Evolutionary conservation across 2,888 invertebrate genomes (phyloP), one percentile per base, ranked within the genome.

Genomic region (Drosophila kokeensis): DNA sequence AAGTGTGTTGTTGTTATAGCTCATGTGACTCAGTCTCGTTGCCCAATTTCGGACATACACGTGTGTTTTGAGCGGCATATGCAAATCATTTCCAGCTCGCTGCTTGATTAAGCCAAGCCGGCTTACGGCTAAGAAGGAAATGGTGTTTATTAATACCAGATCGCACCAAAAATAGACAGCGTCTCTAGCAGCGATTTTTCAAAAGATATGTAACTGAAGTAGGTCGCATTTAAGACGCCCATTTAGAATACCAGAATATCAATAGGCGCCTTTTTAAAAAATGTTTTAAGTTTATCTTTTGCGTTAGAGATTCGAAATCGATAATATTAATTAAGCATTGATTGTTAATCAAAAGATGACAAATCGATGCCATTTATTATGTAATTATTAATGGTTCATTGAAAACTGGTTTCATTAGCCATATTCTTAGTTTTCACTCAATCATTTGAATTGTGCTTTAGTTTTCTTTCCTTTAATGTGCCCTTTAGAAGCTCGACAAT

Each of bases 81-180:
- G 78, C 76, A 76, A 81, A 77, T 73, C 38, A 62, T 63, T 61
- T 57, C 27, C 8, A 24, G 36, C 36, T 53, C 21, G 30, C 57
- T 42, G 52, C 77, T 73, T 65, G 58, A 76, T 77, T 77, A 76
- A 76, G 58, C 48, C 64, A 67, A 57, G 63, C 50, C 53, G 64
- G 58, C 70, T 64, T 42, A 24, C 27, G 2, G 59, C 40, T 67
- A 67, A 80, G 80, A 67, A 67, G 80, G 80, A 78, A 78, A 71
- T 50, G 40, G 29, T 45, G 64, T 53, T 68, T 72, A 80, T 80
- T 78, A 76, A 78, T 76, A 80, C 69, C 54, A 69, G 64, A 72
- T 76, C 61, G 13, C 49, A 42, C n/a, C 55, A 32, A 69, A 45
- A 53, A n/a, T 49, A 38, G 73, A 54, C 36, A 53, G 40, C 49